phyloP scores from a whole-genome alignment of 2,888 invertebrate species.

The Apodemia zela region DNA sequence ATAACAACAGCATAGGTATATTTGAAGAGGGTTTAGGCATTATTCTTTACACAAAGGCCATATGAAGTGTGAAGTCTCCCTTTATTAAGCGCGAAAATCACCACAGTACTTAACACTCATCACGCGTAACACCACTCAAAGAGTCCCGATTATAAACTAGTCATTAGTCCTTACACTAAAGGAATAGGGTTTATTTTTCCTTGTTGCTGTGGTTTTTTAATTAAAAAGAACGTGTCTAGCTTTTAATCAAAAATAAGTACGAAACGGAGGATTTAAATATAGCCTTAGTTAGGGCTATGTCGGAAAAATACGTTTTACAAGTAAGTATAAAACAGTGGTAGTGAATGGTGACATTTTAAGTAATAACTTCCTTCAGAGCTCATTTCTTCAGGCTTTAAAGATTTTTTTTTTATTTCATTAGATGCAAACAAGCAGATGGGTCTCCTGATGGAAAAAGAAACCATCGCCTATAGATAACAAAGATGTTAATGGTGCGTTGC shows the following conservation, averaged over 20 bases:
- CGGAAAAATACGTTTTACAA: not conserved
- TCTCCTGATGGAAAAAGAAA: too few species aligned
- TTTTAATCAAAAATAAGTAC: conserved; percentile 15
- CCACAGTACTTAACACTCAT: conserved; percentile 30
- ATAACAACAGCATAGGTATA: not conserved
- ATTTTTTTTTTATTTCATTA: too few species aligned
- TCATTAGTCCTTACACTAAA: not conserved
- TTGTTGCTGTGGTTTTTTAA: conserved; percentile 1
- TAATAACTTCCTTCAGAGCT: not conserved
- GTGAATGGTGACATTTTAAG: not conserved
- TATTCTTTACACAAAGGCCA: conserved; percentile 24
- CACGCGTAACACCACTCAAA: conserved; percentile 27
- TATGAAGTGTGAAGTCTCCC: conserved; percentile 28
- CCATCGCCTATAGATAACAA: too few species aligned
- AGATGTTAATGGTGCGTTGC: too few species aligned
- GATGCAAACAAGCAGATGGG: too few species aligned
- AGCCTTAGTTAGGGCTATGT: not conserved
- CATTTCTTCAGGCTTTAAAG: too few species aligned
- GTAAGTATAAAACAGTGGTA: not conserved
- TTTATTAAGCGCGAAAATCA: conserved; percentile 28
- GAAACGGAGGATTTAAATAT: conserved; percentile 1
- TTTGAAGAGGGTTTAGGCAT: conserved; percentile 16
- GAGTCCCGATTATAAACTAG: conserved; percentile 15
- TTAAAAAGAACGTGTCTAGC: conserved; percentile 9
- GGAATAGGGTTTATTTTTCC: not conserved